A percentile compares a stretch with the other conserved stretches of the same genome.
phyloP scores from a whole-genome alignment of 1,140 invertebrate genomes.

The Uloborus diversus region DNA sequence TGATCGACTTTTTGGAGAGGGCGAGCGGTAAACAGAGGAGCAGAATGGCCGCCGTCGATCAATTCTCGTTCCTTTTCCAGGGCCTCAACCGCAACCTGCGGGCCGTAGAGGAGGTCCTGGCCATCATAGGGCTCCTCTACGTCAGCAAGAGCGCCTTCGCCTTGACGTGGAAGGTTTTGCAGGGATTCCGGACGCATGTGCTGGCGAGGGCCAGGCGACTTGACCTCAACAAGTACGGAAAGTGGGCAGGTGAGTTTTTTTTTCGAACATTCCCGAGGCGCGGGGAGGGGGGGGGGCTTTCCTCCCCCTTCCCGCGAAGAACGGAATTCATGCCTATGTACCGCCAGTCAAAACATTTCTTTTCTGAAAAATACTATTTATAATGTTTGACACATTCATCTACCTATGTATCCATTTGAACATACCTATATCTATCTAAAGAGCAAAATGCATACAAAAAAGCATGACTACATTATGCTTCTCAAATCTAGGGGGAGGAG shows the following conservation, averaged over 20 bases:
- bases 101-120: conserved; percentile 36
- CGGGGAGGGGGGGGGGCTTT: background rate
- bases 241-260: conserved; percentile 47
- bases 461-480: no score
- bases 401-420: no score
- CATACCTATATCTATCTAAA: no score
- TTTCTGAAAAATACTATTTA: no score
- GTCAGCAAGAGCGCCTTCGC: conserved; percentile 46
- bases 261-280: background rate
- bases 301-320: no score
- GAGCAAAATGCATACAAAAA: no score
- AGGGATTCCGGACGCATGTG: conserved; percentile 46
- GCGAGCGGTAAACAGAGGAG: conserved; percentile 25
- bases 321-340: no score
- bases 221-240: conserved; percentile 52
- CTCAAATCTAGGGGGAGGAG: no score
- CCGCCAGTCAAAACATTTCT: no score
- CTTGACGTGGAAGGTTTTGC: conserved; percentile 50
- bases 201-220: conserved; percentile 38
- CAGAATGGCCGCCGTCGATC: conserved; percentile 49
- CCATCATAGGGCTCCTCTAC: conserved; percentile 52
- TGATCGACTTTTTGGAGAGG: conserved; percentile 14
- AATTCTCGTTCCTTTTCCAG: conserved; percentile 40
- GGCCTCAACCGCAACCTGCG: conserved; percentile 30
- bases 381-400: no score